phyloP scores from a whole-genome alignment of 2,888 invertebrate species.

The Cephus spinipes region DNA sequence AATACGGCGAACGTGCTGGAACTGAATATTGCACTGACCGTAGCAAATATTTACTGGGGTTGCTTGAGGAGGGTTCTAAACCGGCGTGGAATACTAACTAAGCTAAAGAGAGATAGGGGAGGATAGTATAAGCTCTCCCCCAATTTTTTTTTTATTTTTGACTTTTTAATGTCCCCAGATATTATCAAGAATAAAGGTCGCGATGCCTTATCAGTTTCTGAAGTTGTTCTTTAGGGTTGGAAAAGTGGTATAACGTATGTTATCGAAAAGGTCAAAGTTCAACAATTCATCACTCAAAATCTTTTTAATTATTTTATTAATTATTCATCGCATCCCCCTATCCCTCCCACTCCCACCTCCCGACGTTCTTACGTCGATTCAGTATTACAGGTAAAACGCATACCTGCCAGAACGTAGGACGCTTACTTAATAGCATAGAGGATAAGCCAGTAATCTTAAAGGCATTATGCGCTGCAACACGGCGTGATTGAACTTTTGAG shows the following conservation, averaged over 20 bases:
- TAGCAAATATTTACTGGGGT: slow-evolving; percentile 11
- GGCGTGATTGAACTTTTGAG: slow-evolving; percentile 5
- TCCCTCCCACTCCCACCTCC: too few relatives aligned
- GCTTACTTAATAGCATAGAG: neutral
- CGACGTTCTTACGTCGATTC: neutral
- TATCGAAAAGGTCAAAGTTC: too few relatives aligned
- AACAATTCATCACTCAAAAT: too few relatives aligned
- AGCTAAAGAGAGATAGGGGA: neutral
- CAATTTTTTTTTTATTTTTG: neutral
- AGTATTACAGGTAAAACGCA: neutral
- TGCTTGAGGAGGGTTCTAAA: slow-evolving; percentile 12
- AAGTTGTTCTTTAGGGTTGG: neutral
- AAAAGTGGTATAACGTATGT: too few relatives aligned
- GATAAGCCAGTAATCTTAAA: slow-evolving; percentile 22
- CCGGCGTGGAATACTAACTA: neutral
- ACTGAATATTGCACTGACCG: slow-evolving; percentile 11
- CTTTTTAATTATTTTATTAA: too few relatives aligned
- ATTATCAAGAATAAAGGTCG: neutral
- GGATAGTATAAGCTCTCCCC: neutral
- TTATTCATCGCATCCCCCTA: too few relatives aligned
- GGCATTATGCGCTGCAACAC: slow-evolving; percentile 9
- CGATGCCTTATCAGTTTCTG: neutral
- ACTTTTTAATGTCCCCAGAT: neutral
- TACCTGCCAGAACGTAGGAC: neutral
- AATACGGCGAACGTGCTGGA: neutral